Conservation (phyloP, 2,113 vertebrate genomes). For the Girardinichthys multiradiatus region DNA sequence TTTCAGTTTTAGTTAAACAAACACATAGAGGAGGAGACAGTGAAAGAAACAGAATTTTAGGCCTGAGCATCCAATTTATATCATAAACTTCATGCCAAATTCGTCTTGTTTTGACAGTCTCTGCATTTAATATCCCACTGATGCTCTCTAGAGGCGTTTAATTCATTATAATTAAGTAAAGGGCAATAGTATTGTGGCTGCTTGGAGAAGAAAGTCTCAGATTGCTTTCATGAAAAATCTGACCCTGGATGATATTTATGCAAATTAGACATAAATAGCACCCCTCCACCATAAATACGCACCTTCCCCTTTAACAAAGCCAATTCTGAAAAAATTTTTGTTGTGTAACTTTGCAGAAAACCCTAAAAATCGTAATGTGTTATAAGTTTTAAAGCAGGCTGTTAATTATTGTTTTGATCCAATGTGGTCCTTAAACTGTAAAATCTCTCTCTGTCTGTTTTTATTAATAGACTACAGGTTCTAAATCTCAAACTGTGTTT, state of each 20-base stretch:
- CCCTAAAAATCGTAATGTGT: background rate
- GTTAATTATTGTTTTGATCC: background rate
- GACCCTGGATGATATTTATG: background rate
- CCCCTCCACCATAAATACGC: too few species aligned
- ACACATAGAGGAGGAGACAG: too few species aligned
- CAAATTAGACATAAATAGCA: background rate
- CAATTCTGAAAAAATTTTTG: background rate
- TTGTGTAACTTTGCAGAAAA: background rate
- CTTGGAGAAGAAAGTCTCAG: too few species aligned
- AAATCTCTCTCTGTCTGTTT: background rate
- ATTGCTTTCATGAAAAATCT: too few species aligned
- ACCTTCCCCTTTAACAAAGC: background rate
- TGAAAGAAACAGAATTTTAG: too few species aligned
- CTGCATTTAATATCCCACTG: too few species aligned
- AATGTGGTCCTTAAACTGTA: background rate
- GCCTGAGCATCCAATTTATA: too few species aligned
- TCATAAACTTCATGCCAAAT: too few species aligned
- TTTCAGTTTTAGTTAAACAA: background rate
- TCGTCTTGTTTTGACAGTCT: too few species aligned
- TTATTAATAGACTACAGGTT: background rate
- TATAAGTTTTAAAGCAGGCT: background rate
- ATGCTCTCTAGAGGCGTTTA: too few species aligned
- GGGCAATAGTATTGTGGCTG: too few species aligned
- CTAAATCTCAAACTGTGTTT: background rate
- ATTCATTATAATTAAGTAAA: too few species aligned